Evolutionary conservation across 2,797 vertebrate species (phyloP).

Genomic region (Aquila chrysaetos): DNA sequence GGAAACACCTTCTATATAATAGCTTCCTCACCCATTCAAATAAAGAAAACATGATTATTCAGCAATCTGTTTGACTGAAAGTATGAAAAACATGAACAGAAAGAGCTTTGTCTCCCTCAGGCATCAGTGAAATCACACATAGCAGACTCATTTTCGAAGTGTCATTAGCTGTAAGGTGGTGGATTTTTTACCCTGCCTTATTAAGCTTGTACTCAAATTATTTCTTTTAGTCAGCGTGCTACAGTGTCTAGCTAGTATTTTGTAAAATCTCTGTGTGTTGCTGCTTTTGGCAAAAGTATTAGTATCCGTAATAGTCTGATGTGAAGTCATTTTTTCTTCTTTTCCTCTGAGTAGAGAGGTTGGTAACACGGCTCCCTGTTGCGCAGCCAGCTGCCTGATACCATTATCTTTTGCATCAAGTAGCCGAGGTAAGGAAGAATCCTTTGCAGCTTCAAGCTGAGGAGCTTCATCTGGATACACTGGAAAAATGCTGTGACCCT

Average conservation of each 20-base stretch:
- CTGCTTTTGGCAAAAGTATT: constrained; percentile 33
- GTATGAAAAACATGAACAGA: constrained; percentile 34
- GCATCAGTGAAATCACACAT: constrained; percentile 27
- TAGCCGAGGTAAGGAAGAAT: background rate
- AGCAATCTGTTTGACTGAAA: constrained; percentile 33
- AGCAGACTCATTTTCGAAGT: constrained; percentile 44
- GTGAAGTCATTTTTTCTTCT: constrained; percentile 4
- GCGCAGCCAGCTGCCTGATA: background rate
- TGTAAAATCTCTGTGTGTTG: constrained; percentile 30
- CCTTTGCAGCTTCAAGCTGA: background rate
- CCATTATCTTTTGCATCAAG: background rate
- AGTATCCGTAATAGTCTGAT: background rate
- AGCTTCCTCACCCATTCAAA: constrained; percentile 26
- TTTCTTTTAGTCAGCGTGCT: constrained; percentile 26
- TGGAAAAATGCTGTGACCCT: background rate
- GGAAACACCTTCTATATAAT: constrained; percentile 46
- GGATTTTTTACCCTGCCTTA: constrained; percentile 46
- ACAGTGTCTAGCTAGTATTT: constrained; percentile 23
- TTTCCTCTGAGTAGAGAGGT: background rate
- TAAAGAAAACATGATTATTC: constrained; percentile 49
- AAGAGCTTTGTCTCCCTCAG: constrained; percentile 31
- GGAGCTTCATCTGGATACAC: background rate
- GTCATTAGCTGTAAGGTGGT: constrained; percentile 25
- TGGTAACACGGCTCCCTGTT: background rate
- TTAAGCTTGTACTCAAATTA: background rate